Percentiles rank a stretch among this genome's conserved stretches.
Evolutionary conservation across 2,797 vertebrate species (phyloP).

Genomic region (Onychomys arenicola): DNA sequence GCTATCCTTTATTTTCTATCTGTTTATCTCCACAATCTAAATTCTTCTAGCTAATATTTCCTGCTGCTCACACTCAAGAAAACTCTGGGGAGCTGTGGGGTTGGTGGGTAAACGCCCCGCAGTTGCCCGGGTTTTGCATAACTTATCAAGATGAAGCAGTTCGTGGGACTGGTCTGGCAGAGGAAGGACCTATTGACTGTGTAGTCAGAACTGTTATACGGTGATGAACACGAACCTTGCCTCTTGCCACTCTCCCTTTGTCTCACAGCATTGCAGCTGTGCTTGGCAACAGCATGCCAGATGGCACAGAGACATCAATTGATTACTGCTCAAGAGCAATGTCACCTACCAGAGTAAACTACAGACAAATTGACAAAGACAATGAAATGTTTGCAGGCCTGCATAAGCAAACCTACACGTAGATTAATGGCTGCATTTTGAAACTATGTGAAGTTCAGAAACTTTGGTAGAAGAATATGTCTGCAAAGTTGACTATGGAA

Average conservation of each 20-base stretch:
- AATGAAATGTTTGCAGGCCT: background rate
- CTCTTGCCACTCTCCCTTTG: conserved; percentile 45
- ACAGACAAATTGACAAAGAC: conserved; percentile 66
- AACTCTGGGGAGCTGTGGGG: no score
- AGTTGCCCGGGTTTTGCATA: conserved; percentile 13
- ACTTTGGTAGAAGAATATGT: background rate
- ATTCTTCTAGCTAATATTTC: no score
- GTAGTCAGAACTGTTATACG: background rate
- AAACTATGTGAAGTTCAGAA: background rate
- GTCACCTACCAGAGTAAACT: conserved; percentile 46
- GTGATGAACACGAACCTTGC: conserved; percentile 23
- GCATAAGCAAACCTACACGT: conserved; percentile 60
- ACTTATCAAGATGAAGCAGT: background rate
- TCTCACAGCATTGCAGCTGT: conserved; percentile 56
- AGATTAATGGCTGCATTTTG: conserved; percentile 53
- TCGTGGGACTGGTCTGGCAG: no score
- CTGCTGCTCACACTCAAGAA: no score
- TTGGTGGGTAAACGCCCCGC: no score
- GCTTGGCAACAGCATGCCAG: conserved; percentile 68
- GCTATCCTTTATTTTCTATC: no score
- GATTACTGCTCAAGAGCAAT: conserved; percentile 75
- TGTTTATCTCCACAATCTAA: no score
- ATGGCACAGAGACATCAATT: conserved; percentile 68
- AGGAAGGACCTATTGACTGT: conserved; percentile 34
- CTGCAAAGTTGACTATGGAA: background rate